Base-by-base conservation (phyloP, 1,140 invertebrate genomes). In the Propsilocerus akamusi region DNA sequence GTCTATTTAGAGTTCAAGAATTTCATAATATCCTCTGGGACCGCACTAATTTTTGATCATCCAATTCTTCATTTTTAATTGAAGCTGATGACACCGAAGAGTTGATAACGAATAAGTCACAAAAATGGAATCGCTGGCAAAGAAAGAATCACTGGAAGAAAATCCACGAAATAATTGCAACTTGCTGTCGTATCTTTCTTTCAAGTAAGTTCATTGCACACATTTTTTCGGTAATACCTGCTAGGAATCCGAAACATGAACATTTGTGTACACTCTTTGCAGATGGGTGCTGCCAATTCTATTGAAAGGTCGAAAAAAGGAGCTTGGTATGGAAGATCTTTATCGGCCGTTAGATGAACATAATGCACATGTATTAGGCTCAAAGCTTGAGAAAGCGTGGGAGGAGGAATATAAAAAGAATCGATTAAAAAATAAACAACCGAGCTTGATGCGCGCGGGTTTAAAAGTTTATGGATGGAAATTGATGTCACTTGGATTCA, bases 261-360 rank as follows among this genome's bases (percentile, higher is more conserved):
- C 34, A 49, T 50, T 25, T 28, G 48, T 52, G 47, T 47, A 49
- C 52, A 34, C 51, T 48, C 8, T 17, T 60, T 59, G 12, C 51
- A 72, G 70, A 51, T 72, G 66, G 55, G 65, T 67, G 12, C 60
- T 72, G 52, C 68, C 70, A 46, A 70, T 68, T 52, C 74, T 75
- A 56, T 64, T 65, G 34, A 66, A 67, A 52, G 73, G 73, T 11
- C 65, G 65, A 41, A 72, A 71, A 53, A 66, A 68, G 51, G 72
- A 74, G 51, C 54, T 78, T 10, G 69, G 74, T 53, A 63, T 69
- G 49, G 54, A 58, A 5, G 76, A 78, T 63, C 61, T 79, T 5
- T 75, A 70, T 55, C 58, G 67, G 54, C 69, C 75, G 25, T 57
- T 77, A n/a, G 64, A 67, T n/a, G 70, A 74, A 48, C 74, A 79